Evolutionary conservation across 1,140 invertebrate genomes (phyloP).

Genomic region (Reticulitermes speratus): DNA sequence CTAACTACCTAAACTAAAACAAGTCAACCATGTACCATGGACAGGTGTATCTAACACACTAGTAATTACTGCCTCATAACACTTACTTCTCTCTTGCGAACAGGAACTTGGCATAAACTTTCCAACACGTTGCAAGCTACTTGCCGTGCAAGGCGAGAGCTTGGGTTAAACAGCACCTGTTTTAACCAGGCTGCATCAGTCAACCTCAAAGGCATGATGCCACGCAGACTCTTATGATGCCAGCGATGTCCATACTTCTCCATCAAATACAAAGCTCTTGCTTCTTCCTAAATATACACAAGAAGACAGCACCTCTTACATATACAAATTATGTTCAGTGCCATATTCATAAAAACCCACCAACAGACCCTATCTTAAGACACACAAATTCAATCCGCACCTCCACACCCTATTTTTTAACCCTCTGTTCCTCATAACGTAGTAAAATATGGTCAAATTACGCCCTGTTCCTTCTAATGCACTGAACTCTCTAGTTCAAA

Average conservation of each 20-base stretch:
- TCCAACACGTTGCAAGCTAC: slow-evolving; percentile 87
- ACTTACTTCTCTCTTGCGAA: slow-evolving; percentile 64
- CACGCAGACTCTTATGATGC: slow-evolving; percentile 46
- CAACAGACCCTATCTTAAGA: not conserved
- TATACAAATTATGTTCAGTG: too few species aligned
- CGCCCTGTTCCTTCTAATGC: too few species aligned
- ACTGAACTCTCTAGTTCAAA: too few species aligned
- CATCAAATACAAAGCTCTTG: slow-evolving; percentile 61
- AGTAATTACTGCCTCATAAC: not conserved
- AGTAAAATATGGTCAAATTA: too few species aligned
- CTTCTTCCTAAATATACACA: slow-evolving; percentile 43
- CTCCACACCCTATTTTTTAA: too few species aligned
- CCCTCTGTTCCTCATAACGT: too few species aligned
- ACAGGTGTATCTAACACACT: too few species aligned
- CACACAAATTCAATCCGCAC: not conserved
- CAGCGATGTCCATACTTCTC: slow-evolving; percentile 76
- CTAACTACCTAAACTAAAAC: too few species aligned
- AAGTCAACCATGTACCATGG: too few species aligned
- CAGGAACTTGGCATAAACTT: slow-evolving; percentile 71
- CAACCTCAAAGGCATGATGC: slow-evolving; percentile 52
- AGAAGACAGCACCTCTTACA: too few species aligned
- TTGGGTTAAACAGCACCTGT: slow-evolving; percentile 86
- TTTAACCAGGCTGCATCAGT: slow-evolving; percentile 79
- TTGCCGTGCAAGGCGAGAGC: slow-evolving; percentile 82
- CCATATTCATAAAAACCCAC: too few species aligned